These are phyloP conservation scores for Artibeus lituratus DNA, from an alignment of 2,797 vertebrate species.

Conservation along the genomic window DNA sequence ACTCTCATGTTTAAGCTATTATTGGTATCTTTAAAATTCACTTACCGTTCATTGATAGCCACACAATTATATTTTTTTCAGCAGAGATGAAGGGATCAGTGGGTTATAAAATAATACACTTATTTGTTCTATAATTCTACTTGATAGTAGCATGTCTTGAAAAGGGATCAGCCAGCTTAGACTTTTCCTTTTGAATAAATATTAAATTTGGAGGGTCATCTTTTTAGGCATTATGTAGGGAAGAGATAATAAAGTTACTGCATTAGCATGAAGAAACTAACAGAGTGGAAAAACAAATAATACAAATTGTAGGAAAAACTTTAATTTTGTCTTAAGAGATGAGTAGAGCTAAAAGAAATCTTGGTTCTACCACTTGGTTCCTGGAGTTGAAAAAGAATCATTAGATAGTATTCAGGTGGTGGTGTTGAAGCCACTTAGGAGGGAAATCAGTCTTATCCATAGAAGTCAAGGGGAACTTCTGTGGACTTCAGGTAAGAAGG, in stretches of 20 bases:
- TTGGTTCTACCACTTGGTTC: neutral
- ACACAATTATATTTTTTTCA: neutral
- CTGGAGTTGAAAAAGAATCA: neutral
- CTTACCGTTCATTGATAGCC: neutral
- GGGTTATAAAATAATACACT: neutral
- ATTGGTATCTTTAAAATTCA: neutral
- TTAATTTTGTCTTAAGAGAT: neutral
- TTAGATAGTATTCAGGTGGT: neutral
- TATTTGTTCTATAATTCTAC: neutral
- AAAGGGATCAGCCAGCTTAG: neutral
- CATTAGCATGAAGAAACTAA: neutral
- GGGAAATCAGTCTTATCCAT: neutral
- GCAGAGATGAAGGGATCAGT: neutral
- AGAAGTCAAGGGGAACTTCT: neutral
- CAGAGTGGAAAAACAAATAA: neutral
- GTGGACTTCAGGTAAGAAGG: neutral
- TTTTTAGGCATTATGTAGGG: neutral
- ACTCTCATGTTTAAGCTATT: neutral
- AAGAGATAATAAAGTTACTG: neutral
- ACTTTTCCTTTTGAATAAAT: neutral
- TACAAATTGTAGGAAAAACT: neutral
- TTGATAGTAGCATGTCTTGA: neutral
- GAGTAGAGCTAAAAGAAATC: neutral
- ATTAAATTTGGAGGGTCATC: neutral
- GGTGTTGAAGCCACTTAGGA: neutral